phyloP scores from a whole-genome alignment of 2,888 invertebrate genomes.

The Coremacera marginata region DNA sequence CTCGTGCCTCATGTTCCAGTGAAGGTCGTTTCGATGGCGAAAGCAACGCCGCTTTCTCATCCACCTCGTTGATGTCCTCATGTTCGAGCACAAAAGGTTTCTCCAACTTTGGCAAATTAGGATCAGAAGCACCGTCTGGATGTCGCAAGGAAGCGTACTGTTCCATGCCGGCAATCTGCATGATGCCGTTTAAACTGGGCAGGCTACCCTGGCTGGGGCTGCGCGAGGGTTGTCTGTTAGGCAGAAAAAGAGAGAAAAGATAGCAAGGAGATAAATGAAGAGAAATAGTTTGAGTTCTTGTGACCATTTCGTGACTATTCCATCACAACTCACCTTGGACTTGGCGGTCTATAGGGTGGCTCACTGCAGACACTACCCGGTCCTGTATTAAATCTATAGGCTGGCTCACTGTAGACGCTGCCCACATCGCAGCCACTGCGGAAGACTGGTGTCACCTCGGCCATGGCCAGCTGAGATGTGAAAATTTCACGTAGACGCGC shows the following conservation, averaged over 20 bases:
- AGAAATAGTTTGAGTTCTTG: not conserved
- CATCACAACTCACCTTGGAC: conserved; percentile 69
- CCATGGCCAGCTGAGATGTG: conserved; percentile 82
- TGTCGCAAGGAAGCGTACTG: conserved; percentile 82
- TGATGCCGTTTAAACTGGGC: conserved; percentile 77
- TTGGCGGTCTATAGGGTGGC: conserved; percentile 78
- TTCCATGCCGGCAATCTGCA: conserved; percentile 72
- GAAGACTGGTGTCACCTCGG: conserved; percentile 77
- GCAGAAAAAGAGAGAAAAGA: not conserved
- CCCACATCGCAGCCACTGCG: conserved; percentile 69
- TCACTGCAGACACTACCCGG: conserved; percentile 90
- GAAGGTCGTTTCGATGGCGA: conserved; percentile 59
- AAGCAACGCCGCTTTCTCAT: conserved; percentile 64
- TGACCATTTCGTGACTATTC: too few relatives aligned
- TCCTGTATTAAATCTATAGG: conserved; percentile 68
- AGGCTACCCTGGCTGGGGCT: conserved; percentile 69
- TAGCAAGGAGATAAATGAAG: not conserved
- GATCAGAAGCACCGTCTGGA: conserved; percentile 94
- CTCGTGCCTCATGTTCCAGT: conserved; percentile 56
- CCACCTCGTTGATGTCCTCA: conserved; percentile 65
- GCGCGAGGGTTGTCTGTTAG: conserved; percentile 62
- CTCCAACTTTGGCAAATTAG: conserved; percentile 75
- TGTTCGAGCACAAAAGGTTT: conserved; percentile 59
- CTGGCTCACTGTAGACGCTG: conserved; percentile 69
- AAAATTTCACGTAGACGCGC: conserved; percentile 86